Base-by-base conservation (phyloP, 2,113 vertebrate genomes). In the Dromaius novaehollandiae region DNA sequence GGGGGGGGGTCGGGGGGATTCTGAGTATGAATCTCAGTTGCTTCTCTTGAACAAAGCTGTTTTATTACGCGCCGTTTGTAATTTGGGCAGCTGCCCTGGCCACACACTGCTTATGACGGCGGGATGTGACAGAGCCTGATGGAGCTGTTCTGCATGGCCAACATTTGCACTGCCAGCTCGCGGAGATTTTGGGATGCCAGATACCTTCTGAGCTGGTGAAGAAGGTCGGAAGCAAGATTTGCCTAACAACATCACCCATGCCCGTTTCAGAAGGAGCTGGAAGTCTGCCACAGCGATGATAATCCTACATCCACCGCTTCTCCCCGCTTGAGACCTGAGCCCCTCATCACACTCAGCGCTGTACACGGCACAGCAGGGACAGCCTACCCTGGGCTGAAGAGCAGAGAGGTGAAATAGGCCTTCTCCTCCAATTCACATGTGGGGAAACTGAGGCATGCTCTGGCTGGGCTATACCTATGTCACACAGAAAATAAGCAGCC, bases 331-430 rank as follows among this genome's bases (percentile, higher is more conserved):
- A 66, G 46, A 40, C 6, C 40, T 0, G 0, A 38, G 16, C 2
- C 50, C 46, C 32, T 0, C 0, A 2, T 2, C 7, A 25, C 6
- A 3, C 32, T 32, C 2, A 13, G 24, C 42, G 69, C 32, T 2
- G 13, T 25, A 22, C 1, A 7, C 34, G 70, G 50, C 69, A 22
- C 7, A 82, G 20, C 46, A 81, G 46, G 26, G 38, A 60, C 38
- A 83, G 24, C 40, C n/a, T 36, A 13, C 4, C 14, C 26, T 4
- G 15, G 44, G n/a, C 44, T 82, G 84, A 50, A 55, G 46, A 53
- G 15, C 81, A 28, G 0, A 40, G 40, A 16, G 26, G 46, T 50
- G 76, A 48, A 51, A 73, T 7, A 65, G 26, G 7, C 42, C 34
- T 82, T 26, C 44, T 46, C 13, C 32, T 65, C 28, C 34, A 30